Evolutionary conservation across 2,797 vertebrate genomes (phyloP).

Genomic region (Rhabdomys pumilio): DNA sequence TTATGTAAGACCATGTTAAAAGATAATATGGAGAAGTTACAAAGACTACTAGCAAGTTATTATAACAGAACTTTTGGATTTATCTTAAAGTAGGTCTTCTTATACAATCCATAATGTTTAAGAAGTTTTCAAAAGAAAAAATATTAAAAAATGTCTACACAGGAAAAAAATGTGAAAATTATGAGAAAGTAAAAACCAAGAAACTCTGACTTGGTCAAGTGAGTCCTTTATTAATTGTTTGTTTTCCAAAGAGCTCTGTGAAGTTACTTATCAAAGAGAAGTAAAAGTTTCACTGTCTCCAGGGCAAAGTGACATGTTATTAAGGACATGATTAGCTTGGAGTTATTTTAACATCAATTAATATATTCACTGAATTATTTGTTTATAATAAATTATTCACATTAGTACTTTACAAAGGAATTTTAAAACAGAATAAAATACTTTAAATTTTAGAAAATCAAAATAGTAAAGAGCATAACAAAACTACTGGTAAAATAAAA

Average conservation of each 20-base stretch:
- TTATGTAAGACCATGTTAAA: background rate
- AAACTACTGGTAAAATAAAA: background rate
- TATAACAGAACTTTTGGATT: background rate
- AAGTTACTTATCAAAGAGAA: background rate
- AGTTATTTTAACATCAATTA: background rate
- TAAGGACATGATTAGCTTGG: background rate
- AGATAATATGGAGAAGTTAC: background rate
- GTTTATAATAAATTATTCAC: background rate
- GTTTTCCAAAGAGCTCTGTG: background rate
- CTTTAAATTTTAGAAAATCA: background rate
- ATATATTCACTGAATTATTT: background rate
- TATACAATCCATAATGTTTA: background rate
- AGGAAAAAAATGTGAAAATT: background rate
- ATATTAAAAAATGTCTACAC: background rate
- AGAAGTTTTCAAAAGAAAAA: background rate
- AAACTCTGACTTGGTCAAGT: background rate
- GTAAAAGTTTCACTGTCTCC: background rate
- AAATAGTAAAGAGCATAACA: background rate
- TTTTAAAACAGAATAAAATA: background rate
- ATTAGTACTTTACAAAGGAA: background rate
- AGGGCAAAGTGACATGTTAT: background rate
- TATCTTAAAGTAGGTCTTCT: background rate
- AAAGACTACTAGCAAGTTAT: background rate
- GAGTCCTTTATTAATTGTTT: background rate
- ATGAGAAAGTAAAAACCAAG: background rate